A percentile compares a stretch with the other conserved stretches of the same genome.
These are phyloP conservation scores for Marcusenius ussheri DNA, from an alignment of 2,113 vertebrate genomes.

Conservation along the genomic window DNA sequence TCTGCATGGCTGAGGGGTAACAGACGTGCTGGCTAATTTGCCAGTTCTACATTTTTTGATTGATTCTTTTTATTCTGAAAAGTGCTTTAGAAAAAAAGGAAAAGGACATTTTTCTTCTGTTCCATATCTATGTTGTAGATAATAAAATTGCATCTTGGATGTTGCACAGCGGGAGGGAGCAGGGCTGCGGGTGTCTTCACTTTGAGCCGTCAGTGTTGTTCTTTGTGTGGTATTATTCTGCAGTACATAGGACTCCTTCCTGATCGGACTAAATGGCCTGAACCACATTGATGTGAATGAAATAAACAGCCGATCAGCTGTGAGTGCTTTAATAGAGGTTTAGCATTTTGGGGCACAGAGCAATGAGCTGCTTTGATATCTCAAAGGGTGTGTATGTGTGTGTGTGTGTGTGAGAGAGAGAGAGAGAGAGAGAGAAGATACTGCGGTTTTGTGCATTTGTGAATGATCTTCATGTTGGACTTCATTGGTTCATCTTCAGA, in stretches of 20 bases:
- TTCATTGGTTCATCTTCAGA: not conserved
- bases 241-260: not conserved
- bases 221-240: not conserved
- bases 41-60: not conserved
- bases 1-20: not conserved
- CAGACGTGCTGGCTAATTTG: not conserved
- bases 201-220: not conserved
- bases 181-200: not conserved
- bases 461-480: not conserved
- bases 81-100: not conserved
- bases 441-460: not conserved
- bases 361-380: not conserved
- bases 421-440: not conserved
- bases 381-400: not conserved
- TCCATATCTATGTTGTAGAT: not conserved
- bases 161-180: not conserved
- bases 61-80: not conserved
- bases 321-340: not conserved
- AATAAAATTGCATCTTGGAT: not conserved
- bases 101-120: not conserved
- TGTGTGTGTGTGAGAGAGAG: no score
- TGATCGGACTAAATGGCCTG: not conserved
- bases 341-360: not conserved
- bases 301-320: not conserved
- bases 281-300: not conserved